A percentile compares a stretch with the other conserved stretches of the same genome.
Conservation (phyloP, 2,888 invertebrate genomes). For the Perithous albicinctus region DNA sequence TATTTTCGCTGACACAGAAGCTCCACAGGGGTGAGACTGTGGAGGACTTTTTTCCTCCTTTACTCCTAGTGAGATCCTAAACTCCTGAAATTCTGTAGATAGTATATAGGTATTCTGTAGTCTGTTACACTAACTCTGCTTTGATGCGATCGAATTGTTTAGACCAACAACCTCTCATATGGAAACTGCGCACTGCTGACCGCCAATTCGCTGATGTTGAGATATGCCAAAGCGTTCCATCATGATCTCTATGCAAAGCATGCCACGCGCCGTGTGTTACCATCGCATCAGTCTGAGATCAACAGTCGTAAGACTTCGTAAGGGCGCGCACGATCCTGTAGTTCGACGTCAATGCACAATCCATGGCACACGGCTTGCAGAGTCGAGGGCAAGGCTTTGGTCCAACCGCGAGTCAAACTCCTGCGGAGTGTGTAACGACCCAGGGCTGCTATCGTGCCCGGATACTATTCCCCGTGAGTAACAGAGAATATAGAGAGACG, state of each 20-base stretch:
- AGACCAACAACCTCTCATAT: conserved; percentile 17
- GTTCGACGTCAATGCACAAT: conserved; percentile 24
- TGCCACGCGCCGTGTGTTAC: conserved; percentile 19
- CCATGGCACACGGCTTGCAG: conserved; percentile 29
- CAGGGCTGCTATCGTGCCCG: conserved; percentile 48
- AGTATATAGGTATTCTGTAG: not conserved
- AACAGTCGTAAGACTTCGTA: conserved; percentile 53
- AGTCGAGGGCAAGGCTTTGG: conserved; percentile 71
- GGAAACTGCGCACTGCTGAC: not conserved
- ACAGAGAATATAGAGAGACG: conserved; percentile 46
- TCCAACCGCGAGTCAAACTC: conserved; percentile 79
- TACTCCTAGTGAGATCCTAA: not conserved
- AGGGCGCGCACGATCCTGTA: conserved; percentile 23
- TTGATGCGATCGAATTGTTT: conserved; percentile 32
- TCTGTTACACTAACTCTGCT: not conserved
- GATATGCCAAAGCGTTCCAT: conserved; percentile 46
- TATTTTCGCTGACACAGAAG: too few species aligned
- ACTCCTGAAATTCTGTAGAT: not conserved
- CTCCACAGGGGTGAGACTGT: too few species aligned
- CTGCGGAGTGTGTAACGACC: conserved; percentile 75
- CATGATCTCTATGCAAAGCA: not conserved
- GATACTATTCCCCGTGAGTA: conserved; percentile 31
- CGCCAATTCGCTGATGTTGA: conserved; percentile 20
- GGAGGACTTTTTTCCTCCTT: conserved; percentile 7
- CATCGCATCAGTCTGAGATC: conserved; percentile 40